Conservation (phyloP, 2,888 invertebrate genomes). For the Timandra comae region DNA sequence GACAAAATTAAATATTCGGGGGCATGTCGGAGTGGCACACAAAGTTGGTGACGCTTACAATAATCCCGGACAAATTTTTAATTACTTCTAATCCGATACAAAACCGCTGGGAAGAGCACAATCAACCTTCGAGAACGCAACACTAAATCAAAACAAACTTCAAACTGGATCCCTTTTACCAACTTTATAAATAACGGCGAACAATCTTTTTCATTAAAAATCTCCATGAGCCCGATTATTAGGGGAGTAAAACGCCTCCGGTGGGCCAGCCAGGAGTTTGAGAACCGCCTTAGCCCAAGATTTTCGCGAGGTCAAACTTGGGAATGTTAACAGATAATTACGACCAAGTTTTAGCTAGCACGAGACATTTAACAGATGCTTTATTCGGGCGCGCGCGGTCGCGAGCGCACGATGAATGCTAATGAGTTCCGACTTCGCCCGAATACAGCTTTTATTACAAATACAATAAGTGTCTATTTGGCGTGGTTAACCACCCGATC, state of each 20-base stretch:
- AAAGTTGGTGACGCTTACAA: slow-evolving; percentile 20
- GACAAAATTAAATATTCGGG: not conserved
- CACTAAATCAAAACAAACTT: slow-evolving; percentile 75
- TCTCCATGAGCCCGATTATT: slow-evolving; percentile 72
- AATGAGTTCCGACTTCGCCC: slow-evolving; percentile 50
- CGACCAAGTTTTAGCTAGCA: slow-evolving; percentile 71
- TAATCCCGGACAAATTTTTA: slow-evolving; percentile 42
- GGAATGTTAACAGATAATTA: slow-evolving; percentile 77
- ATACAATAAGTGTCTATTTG: slow-evolving; percentile 40
- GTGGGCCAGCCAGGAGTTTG: slow-evolving; percentile 51
- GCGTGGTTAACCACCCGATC: slow-evolving; percentile 25
- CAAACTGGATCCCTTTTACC: slow-evolving; percentile 64
- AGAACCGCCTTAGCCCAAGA: slow-evolving; percentile 56
- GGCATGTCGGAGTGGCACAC: slow-evolving; percentile 10
- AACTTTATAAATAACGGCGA: slow-evolving; percentile 73
- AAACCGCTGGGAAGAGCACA: slow-evolving; percentile 63
- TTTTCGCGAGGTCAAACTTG: slow-evolving; percentile 74
- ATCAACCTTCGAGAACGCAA: slow-evolving; percentile 51
- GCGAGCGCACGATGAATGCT: slow-evolving; percentile 73
- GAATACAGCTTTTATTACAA: slow-evolving; percentile 43
- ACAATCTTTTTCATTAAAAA: slow-evolving; percentile 76
- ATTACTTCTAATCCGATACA: slow-evolving; percentile 60
- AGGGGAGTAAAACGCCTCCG: slow-evolving; percentile 71
- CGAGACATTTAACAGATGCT: slow-evolving; percentile 77
- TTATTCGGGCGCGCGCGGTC: slow-evolving; percentile 69